Conservation (phyloP, 2,888 invertebrate species). For the Holacanthella duospinosa region DNA sequence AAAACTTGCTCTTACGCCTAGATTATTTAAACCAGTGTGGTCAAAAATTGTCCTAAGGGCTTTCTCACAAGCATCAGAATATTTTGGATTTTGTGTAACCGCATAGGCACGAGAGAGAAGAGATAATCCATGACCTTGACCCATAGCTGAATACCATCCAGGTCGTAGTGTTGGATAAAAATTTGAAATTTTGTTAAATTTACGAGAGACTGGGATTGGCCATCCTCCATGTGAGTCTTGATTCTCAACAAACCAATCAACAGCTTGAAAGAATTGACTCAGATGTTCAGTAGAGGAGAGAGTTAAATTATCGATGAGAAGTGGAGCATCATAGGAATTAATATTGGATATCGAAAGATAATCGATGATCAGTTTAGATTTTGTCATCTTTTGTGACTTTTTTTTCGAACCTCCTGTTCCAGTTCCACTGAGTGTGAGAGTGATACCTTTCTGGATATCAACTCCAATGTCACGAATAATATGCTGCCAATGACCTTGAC, state of each 20-base stretch:
- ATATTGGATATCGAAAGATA: conserved; percentile 17
- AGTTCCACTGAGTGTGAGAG: conserved; percentile 3
- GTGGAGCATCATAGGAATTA: conserved; percentile 15
- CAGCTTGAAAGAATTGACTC: conserved; percentile 82
- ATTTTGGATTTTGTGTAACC: conserved; percentile 61
- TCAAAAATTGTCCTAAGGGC: conserved; percentile 63
- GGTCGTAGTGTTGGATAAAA: conserved; percentile 62
- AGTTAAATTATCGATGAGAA: conserved; percentile 60
- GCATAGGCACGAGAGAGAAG: conserved; percentile 83
- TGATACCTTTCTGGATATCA: conserved; percentile 75
- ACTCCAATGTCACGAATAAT: conserved; percentile 77
- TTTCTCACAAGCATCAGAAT: conserved; percentile 70
- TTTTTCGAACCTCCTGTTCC: neutral
- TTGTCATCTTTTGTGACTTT: conserved; percentile 23
- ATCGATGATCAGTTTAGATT: conserved; percentile 29
- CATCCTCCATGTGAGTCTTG: conserved; percentile 86
- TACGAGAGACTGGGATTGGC: conserved; percentile 76
- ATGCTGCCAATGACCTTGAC: conserved; percentile 53
- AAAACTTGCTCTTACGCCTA: conserved; percentile 72
- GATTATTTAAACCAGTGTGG: conserved; percentile 53
- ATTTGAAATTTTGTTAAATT: conserved; percentile 52
- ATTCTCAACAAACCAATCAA: conserved; percentile 78
- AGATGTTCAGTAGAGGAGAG: conserved; percentile 74
- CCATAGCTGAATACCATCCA: conserved; percentile 97
- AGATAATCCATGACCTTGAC: conserved; percentile 93